These are phyloP conservation scores for Andrena minutula DNA, from an alignment of 2,888 invertebrate genomes.

Conservation along the genomic window DNA sequence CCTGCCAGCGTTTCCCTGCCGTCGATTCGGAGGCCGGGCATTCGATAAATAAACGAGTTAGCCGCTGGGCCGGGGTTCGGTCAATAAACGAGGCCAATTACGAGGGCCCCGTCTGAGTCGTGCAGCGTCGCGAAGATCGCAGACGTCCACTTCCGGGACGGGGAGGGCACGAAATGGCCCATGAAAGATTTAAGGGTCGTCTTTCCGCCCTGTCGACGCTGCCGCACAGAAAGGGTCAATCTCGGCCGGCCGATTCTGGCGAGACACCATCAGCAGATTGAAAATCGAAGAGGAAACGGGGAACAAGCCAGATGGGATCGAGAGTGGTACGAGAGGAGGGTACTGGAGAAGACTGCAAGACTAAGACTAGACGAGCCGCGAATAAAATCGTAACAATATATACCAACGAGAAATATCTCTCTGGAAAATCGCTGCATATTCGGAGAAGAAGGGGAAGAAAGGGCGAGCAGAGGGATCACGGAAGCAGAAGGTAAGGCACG, in stretches of 20 bases:
- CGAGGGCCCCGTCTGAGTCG: conserved; percentile 36
- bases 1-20: conserved; percentile 14
- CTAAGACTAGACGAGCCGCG: no score
- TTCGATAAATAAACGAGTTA: conserved; percentile 61
- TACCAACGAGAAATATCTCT: no score
- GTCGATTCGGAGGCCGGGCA: conserved; percentile 4
- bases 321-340: not conserved
- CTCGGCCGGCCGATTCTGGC: not conserved
- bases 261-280: conserved; percentile 20
- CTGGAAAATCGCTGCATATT: no score
- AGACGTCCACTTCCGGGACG: conserved; percentile 21
- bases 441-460: no score
- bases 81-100: conserved; percentile 63
- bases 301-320: not conserved
- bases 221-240: conserved; percentile 36
- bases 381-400: no score
- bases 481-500: not conserved
- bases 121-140: conserved; percentile 46
- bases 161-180: conserved; percentile 46
- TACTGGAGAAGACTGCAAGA: not conserved
- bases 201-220: conserved; percentile 31
- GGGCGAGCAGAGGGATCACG: no score
- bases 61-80: conserved; percentile 13
- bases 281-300: conserved; percentile 1
- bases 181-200: conserved; percentile 66